Evolutionary conservation across 1,140 invertebrate species (phyloP).

Genomic region (Drosophila kohkoa): DNA sequence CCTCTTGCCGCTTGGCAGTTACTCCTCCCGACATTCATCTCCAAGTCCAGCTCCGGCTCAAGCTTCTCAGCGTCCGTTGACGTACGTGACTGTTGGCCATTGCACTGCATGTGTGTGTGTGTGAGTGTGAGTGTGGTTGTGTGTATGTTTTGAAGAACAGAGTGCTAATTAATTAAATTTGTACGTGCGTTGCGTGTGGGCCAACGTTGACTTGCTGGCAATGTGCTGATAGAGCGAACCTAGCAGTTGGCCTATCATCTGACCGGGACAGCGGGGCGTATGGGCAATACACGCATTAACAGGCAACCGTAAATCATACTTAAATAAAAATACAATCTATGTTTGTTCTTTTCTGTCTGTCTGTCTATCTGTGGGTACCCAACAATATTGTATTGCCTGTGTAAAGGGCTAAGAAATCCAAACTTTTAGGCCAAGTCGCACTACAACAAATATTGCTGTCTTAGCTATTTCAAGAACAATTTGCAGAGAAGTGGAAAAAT

Average conservation of each 20-base stretch:
- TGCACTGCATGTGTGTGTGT: slow-evolving; percentile 6
- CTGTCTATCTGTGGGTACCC: slow-evolving; percentile 26
- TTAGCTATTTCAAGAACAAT: background rate
- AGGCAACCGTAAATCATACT: slow-evolving; percentile 78
- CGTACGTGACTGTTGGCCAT: slow-evolving; percentile 58
- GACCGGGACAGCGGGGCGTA: slow-evolving; percentile 37
- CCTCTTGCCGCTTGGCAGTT: slow-evolving; percentile 17
- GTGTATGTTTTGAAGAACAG: slow-evolving; percentile 73
- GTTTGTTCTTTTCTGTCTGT: slow-evolving; percentile 25
- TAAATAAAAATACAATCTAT: slow-evolving; percentile 75
- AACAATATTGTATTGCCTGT: slow-evolving; percentile 48
- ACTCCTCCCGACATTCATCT: slow-evolving; percentile 5
- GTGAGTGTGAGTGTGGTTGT: slow-evolving; percentile 32
- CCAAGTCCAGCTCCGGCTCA: background rate
- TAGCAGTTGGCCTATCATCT: slow-evolving; percentile 27
- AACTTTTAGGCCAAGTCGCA: background rate
- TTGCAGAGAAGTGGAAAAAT: background rate
- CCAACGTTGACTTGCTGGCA: slow-evolving; percentile 38
- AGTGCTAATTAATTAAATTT: slow-evolving; percentile 83
- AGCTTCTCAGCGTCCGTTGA: slow-evolving; percentile 29
- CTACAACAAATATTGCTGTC: background rate
- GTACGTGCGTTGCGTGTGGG: slow-evolving; percentile 65
- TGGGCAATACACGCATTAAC: slow-evolving; percentile 67
- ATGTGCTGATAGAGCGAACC: slow-evolving; percentile 60
- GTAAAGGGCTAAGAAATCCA: slow-evolving; percentile 7